Evolutionary conservation across 35 echinoderm and acorn worm species (phyloP).

Genomic region (Heliocidaris tuberculata): DNA sequence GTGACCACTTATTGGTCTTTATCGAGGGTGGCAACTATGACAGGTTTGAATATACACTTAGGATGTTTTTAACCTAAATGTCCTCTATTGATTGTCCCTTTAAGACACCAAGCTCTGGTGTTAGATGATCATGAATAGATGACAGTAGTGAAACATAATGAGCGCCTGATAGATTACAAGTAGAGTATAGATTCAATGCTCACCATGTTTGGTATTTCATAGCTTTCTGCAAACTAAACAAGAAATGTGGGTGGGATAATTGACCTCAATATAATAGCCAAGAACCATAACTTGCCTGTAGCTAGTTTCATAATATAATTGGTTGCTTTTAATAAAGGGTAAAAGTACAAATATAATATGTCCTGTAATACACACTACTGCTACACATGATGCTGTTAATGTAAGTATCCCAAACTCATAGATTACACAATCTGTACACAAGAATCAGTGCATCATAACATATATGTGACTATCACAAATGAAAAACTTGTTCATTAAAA

Average conservation of each 20-base stretch:
- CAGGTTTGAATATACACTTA: no score
- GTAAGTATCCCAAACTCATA: background rate
- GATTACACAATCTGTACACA: background rate
- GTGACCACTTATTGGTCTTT: background rate
- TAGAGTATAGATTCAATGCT: background rate
- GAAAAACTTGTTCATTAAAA: background rate
- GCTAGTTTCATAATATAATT: background rate
- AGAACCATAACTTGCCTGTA: background rate
- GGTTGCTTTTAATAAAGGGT: background rate
- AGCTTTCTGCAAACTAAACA: background rate
- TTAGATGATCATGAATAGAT: slow-evolving; percentile 14
- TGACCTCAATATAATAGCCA: background rate
- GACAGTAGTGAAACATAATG: background rate
- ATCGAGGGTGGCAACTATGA: background rate
- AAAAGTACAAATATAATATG: background rate
- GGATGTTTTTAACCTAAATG: background rate
- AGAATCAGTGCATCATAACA: background rate
- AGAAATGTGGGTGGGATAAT: background rate
- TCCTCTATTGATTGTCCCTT: background rate
- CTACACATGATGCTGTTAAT: background rate
- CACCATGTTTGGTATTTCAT: slow-evolving; percentile 11
- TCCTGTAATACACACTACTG: background rate
- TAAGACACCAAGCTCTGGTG: background rate
- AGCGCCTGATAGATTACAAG: background rate
- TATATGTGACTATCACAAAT: background rate